phyloP scores from a whole-genome alignment of 1,140 invertebrate species.

The Ditylenchus dipsaci region DNA sequence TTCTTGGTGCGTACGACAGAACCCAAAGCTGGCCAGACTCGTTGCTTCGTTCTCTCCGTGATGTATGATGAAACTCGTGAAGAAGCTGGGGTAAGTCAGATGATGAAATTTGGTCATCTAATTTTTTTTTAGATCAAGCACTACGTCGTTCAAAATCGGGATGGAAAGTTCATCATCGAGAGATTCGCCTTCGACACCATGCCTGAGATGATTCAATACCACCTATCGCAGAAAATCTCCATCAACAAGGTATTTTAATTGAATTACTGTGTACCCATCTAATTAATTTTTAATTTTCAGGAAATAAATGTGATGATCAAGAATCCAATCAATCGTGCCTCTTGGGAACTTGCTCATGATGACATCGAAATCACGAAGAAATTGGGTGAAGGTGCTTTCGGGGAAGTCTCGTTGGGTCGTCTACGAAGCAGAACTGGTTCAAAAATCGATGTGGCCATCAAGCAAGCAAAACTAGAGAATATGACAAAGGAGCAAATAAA shows the following conservation, averaged over 20 bases:
- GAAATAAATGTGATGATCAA: neutral
- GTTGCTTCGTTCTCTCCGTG: slow-evolving; percentile 19
- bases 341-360: slow-evolving; percentile 1
- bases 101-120: neutral
- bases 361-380: slow-evolving; percentile 13
- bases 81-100: slow-evolving; percentile 6
- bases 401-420: slow-evolving; percentile 3
- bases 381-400: slow-evolving; percentile 11
- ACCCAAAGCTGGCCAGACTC: slow-evolving; percentile 17
- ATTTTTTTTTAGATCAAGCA: slow-evolving; percentile 13
- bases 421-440: neutral
- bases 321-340: neutral
- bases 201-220: slow-evolving; percentile 15
- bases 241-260: slow-evolving; percentile 1
- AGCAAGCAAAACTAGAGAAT: neutral
- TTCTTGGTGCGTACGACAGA: slow-evolving; percentile 28
- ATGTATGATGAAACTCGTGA: slow-evolving; percentile 3
- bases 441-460: neutral
- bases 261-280: neutral
- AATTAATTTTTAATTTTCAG: neutral
- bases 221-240: neutral
- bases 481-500: slow-evolving; percentile 10
- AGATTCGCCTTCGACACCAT: slow-evolving; percentile 12
- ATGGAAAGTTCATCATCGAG: slow-evolving; percentile 17
- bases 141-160: slow-evolving; percentile 19